Base-by-base conservation (phyloP, 2,888 invertebrate genomes). In the Drosophila paracracens region DNA sequence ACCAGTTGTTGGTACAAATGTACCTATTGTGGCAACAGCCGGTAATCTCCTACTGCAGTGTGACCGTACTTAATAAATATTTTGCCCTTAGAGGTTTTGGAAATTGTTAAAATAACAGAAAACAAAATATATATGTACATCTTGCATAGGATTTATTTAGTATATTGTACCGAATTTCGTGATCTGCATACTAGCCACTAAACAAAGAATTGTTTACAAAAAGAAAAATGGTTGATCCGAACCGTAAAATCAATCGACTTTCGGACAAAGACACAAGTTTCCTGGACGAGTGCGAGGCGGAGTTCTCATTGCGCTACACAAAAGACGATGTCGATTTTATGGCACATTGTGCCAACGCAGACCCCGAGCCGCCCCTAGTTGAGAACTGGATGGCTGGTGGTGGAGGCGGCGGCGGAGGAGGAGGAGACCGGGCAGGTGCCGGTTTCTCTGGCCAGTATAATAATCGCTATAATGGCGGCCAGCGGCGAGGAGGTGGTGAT, bases 271-370 rank as follows among this genome's bases (percentile, higher is more conserved):
- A 96, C 76, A 91, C 94, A 60, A 94, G 94, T 53, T 95, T 96
- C 81, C 86, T 96, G 60, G 94, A 94, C 7, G 94, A 94, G 88
- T 95, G 95, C 88, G 95, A 96, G 83, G 94, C 94, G 70, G 95
- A 95, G 88, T 94, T 96, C 57, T 94, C 94, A 79, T 92, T 94
- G 70, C 94, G 96, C 74, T 95, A 93, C 81, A 95, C 96, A 43
- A 94, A 95, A 38, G 94, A 94, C 10, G 96, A 96, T 92, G 93
- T 93, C 53, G 95, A 95, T 60, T 96, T 95, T 87, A 94, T 95
- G 93, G 92, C 92, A 33, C 90, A 94, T 29, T 92, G 91, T 57
- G 79, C 84, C 13, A 82, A 88, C n/a, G 87, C 92, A 5, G 93
- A 93, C 72, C 91, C 93, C 18, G 93, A 94, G 13, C 95, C 96